Base-by-base conservation (phyloP, 2,888 invertebrate genomes). In the Limenitis camilla region DNA sequence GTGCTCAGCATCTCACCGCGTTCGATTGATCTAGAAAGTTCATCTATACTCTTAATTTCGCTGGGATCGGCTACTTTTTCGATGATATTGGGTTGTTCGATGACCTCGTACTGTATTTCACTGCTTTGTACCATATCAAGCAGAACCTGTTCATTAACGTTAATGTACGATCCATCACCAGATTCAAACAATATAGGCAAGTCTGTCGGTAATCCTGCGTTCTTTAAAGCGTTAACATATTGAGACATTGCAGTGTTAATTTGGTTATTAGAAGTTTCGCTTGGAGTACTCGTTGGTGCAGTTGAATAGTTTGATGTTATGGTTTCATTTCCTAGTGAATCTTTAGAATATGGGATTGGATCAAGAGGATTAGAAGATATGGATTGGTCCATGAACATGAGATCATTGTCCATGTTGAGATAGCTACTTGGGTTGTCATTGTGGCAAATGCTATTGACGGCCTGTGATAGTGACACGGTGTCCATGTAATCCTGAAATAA, bases 61-160 rank as follows among this genome's bases (percentile, higher is more conserved):
- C 81, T 85, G 2, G 85, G 86, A 58, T 88, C 85, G 3, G 83
- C 72, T 5, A 87, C 82, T 53, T 82, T 85, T 68, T 88, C 87
- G 33, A 87, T 87, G n/a, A 87, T 85, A 55, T 85, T 85, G 1
- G 87, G 87, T 64, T 87, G 87, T 61, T 88, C 88, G 50, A 88
- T 85, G 9, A 88, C 87, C 74, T 88, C 88, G 56, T 88, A 88
- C 63, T 88, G 87, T 58, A 88, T 87, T 63, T 85, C 87, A 57
- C 81, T 87, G 65, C 86, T 87, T 61, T 88, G 88, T 4, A 87
- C 88, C 88, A 88, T 88, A 52, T 88, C 87, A 7, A 88, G 78
- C 36, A 91, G 76, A 30, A 91, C 89, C 72, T 91, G 91, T 69
- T 91, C 91, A 54, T 90, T 91, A 1, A 91, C 89, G 55, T 90